A percentile compares a stretch with the other conserved stretches of the same genome.
Conservation (phyloP, 2,113 vertebrate species). For the Chitala chitala region DNA sequence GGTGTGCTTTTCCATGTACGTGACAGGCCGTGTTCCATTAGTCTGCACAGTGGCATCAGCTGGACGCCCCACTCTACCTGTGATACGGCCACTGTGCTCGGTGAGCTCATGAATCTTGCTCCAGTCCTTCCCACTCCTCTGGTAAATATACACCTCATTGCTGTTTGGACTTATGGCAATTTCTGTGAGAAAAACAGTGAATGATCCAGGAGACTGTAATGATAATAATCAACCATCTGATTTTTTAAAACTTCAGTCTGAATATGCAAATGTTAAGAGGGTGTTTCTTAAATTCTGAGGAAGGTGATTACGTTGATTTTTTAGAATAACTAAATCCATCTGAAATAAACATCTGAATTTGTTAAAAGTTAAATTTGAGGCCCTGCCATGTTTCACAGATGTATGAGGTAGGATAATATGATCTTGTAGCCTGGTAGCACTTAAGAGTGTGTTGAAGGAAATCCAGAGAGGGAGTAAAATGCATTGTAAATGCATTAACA, state of each 20-base stretch:
- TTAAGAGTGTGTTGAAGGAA: background rate
- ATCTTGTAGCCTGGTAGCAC: background rate
- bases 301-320: background rate
- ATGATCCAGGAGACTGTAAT: background rate
- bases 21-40: background rate
- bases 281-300: background rate
- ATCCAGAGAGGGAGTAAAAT: background rate
- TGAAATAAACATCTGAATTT: no score
- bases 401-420: background rate
- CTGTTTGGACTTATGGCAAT: constrained; percentile 70
- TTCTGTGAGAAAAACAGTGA: constrained; percentile 44
- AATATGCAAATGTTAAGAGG: no score
- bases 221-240: constrained; percentile 1
- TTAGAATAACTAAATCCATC: no score
- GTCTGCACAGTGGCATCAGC: background rate
- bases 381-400: background rate
- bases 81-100: constrained; percentile 70
- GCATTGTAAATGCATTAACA: background rate
- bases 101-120: constrained; percentile 64
- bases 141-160: constrained; percentile 60
- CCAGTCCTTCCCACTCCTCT: constrained; percentile 67
- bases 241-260: no score
- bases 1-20: background rate
- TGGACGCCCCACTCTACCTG: constrained; percentile 50
- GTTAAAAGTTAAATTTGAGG: no score